A percentile compares a stretch with the other conserved stretches of the same genome.
phyloP scores from a whole-genome alignment of 2,113 vertebrate species.

The Corynorhinus townsendii region DNA sequence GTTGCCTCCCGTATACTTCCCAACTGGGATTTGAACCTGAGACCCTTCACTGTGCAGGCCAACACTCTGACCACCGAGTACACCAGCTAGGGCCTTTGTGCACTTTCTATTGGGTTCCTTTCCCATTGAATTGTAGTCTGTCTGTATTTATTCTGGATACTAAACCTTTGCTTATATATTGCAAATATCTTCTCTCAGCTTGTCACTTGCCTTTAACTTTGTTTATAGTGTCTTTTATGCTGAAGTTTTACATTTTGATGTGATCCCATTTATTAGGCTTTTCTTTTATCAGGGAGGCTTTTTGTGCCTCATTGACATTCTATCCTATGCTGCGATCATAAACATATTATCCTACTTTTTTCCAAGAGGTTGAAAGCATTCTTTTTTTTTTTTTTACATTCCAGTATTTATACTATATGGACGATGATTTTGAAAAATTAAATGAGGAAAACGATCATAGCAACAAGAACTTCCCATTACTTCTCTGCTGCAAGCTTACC shows the following conservation, averaged over 20 bases:
- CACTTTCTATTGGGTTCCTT: slow-evolving; percentile 9
- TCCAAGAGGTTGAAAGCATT: slow-evolving; percentile 19
- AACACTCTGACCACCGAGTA: too few relatives aligned
- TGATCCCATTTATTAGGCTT: slow-evolving; percentile 42
- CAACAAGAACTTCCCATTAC: slow-evolving; percentile 25
- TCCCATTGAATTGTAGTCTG: neutral
- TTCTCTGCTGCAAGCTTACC: slow-evolving; percentile 17
- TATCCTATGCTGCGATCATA: slow-evolving; percentile 25
- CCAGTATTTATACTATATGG: slow-evolving; percentile 1
- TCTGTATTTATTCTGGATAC: neutral
- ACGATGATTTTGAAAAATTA: slow-evolving; percentile 25
- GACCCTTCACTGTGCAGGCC: too few relatives aligned
- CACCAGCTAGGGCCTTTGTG: neutral
- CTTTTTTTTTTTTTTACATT: neutral
- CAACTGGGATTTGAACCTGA: too few relatives aligned
- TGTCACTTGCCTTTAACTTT: slow-evolving; percentile 37
- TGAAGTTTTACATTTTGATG: slow-evolving; percentile 50
- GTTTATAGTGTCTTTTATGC: neutral
- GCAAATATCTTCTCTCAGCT: neutral
- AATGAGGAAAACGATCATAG: slow-evolving; percentile 35
- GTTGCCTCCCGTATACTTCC: too few relatives aligned
- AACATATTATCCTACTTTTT: slow-evolving; percentile 40
- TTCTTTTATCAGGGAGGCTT: slow-evolving; percentile 31
- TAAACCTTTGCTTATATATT: slow-evolving; percentile 7
- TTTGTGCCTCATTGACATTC: slow-evolving; percentile 46